Evolutionary conservation across 2,888 invertebrate species (phyloP), one percentile per base, ranked within the genome.

Genomic region (Pollenia amentaria): DNA sequence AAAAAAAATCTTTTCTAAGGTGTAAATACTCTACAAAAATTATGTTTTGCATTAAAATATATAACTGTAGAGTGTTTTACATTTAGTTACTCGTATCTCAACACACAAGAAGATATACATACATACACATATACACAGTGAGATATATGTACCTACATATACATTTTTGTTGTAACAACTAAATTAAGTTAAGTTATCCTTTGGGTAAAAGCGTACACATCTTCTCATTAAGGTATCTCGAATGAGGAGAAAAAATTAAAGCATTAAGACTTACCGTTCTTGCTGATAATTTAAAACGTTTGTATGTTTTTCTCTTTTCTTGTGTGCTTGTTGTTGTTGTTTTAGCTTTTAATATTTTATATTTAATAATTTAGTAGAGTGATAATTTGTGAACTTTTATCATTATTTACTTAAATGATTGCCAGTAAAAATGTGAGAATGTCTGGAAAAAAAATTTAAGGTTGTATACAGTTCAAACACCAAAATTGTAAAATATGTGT

Each of bases 171-270:
- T 55, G n/a, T 70, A 55, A 57, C 79, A 76, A 79, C 75, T 55
- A 70, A 79, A 86, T 79, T 76, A 76, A 79, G 69, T 76, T 86
- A 83, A 82, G 44, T 75, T 76, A 79, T 79, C 75, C 82, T 86
- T 65, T 79, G 83, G 75, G 75, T 53, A 64, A 64, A 16, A 53
- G 60, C 62, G 55, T 21, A 48, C 60, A 69, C 53, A 82, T 53
- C 77, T 65, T 57, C 70, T 81, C 72, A 85, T 81, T 85, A 81
- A 42, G 51, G 11, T 14, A 67, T 67, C 21, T 42, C 57, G 16
- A 16, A 69, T 21, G 40, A 57, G 48, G 9, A 18, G 3, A 57
- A 9, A 21, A 40, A 40, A 21, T n/a, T 14, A 16, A 38, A 60
- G 1, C 6, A 65, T 3, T 40, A 60, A 48, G 38, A 29, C 14